Evolutionary conservation across 2,888 invertebrate genomes (phyloP), one percentile per base, ranked within the genome.

Genomic region (Drosophila neutralis): DNA sequence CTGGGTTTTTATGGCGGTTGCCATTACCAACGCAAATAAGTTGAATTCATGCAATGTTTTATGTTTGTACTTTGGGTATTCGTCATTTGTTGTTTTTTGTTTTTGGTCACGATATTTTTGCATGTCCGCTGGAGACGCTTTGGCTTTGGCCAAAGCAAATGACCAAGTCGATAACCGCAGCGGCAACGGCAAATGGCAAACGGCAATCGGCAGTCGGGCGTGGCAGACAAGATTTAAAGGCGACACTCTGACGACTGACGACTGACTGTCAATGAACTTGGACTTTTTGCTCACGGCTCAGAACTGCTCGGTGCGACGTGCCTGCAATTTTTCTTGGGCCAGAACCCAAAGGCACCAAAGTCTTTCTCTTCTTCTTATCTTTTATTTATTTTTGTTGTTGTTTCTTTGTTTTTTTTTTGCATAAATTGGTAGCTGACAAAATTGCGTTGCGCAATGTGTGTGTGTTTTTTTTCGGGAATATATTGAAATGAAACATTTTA

Each of bases 151-250:
- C 80, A 29, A 82, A 82, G 87, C 87, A 79, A 83, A 82, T 85
- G 86, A 66, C 84, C 87, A 89, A 89, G 78, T 83, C 89, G 87
- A 87, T 87, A 87, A 83, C 83, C 89, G 83, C 87, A 83, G 52
- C 38, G 42, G 45, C 60, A 65, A 61, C 56, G 48, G 52, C 31
- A 52, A 33, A 10, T 13, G 33, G 24, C 54, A 54, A n/a, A 10
- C 31, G 40, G 29, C 60, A 35, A 40, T 21, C 7, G 62, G 10
- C 89, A 71, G 83, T 77, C 81, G 90, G 84, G 84, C 89, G 90
- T 89, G 84, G 89, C 87, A n/a, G 61, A 38, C 52, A 52, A 75
- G 77, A 70, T 36, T 69, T 52, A 58, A 61, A 42, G 35, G 51
- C 49, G 66, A 72, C 74, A 62, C 54, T 35, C 45, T 27, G 58